Evolutionary conservation across 2,113 vertebrate genomes (phyloP), one percentile per base, ranked within the genome.

Genomic region (Charina bottae): DNA sequence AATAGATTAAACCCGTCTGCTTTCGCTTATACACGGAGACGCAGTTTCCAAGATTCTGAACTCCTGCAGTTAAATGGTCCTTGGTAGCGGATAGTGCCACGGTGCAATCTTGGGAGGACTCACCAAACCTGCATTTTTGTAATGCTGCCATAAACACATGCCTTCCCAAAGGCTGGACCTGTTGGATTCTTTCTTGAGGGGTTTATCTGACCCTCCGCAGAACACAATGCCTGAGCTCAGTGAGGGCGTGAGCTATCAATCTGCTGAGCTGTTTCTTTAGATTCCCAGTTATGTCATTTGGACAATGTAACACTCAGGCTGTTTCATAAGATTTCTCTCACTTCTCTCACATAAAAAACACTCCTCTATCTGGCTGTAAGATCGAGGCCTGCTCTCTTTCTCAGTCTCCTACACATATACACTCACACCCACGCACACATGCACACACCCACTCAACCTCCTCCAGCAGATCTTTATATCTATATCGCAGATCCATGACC

Each of bases 1-100:
- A 28, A 89, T 3, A 94, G 94, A 96, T 96, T 95, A 96, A 97
- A 96, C 96, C 96, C 94, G 95, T 96, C 96, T 96, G 97, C 96
- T 96, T 93, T 85, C 95, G 95, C 28, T 55, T 11, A 93, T 94
- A 90, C 88, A 94, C 94, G 93, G 93, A 96, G 94, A 94, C 93
- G 94, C 95, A 94, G 94, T 94, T 95, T 95, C 95, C 58, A 96
- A 92, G 93, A 91, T 95, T 97, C 96, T 96, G 96, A 97, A 95
- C 97, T 96, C 94, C 96, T 92, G 96, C 94, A 94, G 94, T 85
- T 90, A 28, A 90, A 94, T 91, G 93, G 84, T 68, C 0, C 92
- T 55, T 95, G 94, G 96, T 95, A 96, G 96, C 95, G 90, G 53
- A 94, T 10, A 0, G 93, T 96, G 83, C 94, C 85, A 93, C 95